Base-by-base conservation (phyloP, 2,797 vertebrate species). In the Mus minutoides region DNA sequence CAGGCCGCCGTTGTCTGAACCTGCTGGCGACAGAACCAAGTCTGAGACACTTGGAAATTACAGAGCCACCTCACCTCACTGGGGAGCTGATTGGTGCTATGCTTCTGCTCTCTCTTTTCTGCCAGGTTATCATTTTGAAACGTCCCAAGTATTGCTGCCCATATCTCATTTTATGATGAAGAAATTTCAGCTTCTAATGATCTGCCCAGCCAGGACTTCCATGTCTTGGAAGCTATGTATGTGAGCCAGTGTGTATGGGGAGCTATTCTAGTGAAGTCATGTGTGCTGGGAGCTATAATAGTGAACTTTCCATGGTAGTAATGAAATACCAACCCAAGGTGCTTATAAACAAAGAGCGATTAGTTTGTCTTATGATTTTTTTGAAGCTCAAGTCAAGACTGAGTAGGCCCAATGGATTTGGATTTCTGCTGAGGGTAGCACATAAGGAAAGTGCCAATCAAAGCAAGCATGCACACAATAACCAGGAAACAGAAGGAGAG, bases 1-100 rank as follows among this genome's bases (percentile, higher is more conserved):
- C 54, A 37, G 79, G 84, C 34, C 75, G 62, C 56, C 56, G 90
- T 93, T 93, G 67, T 96, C 90, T 34, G 88, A 91, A 69, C 78
- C 88, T 82, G 49, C 88, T 95, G 90, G 10, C 37, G 60, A 24
- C 31, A 90, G 96, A 96, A 75, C 56, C 77, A 78, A 95, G 76
- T 58, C 34, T 0, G 1, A 86, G 85, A 52, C 37, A 76, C 80
- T 88, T 79, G 60, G 96, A 96, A 94, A 93, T 94, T 73, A 85
- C 40, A 77, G 46, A 79, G 22, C 4, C 31, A 34, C 34, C 71
- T 52, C 40, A 56, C 80, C 22, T 0, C 85, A 76, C 83, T 52
- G 37, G 85, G 52, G 43, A 73, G 62, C 91, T 69, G 31, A 88
- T 86, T 37, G 40, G 88, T 92, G 34, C 92, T 88, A n/a, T 84